Evolutionary conservation across 2,113 vertebrate genomes (phyloP), one percentile per base, ranked within the genome.

Genomic region (Siphamia tubifer): DNA sequence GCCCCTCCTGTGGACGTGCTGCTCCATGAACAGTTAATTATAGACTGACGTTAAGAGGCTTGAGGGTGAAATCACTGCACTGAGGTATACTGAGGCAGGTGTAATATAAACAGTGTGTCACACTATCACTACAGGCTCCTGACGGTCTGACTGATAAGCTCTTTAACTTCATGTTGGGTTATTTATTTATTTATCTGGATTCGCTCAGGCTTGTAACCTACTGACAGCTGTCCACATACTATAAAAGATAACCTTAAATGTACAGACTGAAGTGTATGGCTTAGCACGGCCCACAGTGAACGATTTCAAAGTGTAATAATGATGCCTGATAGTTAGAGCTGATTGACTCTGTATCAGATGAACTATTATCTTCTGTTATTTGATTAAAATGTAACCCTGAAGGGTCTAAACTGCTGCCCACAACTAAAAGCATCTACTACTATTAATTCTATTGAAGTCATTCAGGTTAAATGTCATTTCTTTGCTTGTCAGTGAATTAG

Each of bases 221-320:
- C 62, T 23, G 28, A 44, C 74, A 84, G 83, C 77, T 86, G 85
- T 68, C 68, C 60, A 81, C 74, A 74, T 45, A 28, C 38, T 60
- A 71, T 80, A 72, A 80, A 79, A 64, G 1, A 16, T 16, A 35
- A 36, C 48, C 13, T 27, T 23, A 54, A 32, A 49, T 19, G 4
- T 36, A 19, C 25, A 68, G 28, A 30, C 34, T 31, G 6, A 19
- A 55, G 5, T 43, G 52, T 27, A n/a, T 25, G 15, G 19, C 35
- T 55, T 27, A 16, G 6, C 13, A 30, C 4, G n/a, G 34, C 47
- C n/a, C n/a, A n/a, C n/a, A n/a, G n/a, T n/a, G n/a, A n/a, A n/a
- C n/a, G n/a, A n/a, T n/a, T n/a, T n/a, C n/a, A n/a, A n/a, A n/a
- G n/a, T n/a, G n/a, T n/a, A n/a, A n/a, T n/a, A n/a, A n/a, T n/a